Base-by-base conservation (phyloP, 2,888 invertebrate genomes). In the Mycalesis mineus region DNA sequence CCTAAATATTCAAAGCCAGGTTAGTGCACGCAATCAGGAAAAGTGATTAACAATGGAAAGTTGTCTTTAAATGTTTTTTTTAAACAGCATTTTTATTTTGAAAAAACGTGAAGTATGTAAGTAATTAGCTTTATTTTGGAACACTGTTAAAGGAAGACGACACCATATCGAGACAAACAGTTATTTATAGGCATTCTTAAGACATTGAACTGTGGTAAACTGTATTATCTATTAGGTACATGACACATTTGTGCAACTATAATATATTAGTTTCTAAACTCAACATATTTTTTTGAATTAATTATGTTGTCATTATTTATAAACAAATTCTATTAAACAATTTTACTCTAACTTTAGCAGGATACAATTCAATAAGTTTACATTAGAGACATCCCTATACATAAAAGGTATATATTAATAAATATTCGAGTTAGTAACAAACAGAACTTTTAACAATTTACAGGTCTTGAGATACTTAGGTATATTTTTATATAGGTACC, bases 21-120 rank as follows among this genome's bases (percentile, higher is more conserved):
- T 78, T 80, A 82, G 84, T 84, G 83, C 82, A 82, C 80, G 78
- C 82, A 80, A 78, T 83, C 78, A 79, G 80, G 74, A 80, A 78
- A 83, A 72, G 86, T 87, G 86, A 84, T 61, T 77, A 81, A 80
- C 78, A 80, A 69, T 69, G 72, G 78, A 81, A 81, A 82, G 80
- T 79, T 69, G 75, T 73, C 58, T 68, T 65, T 71, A 67, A 71
- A 68, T 68, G 72, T 74, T 75, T 54, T 22, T 22, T 22, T 55
- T 40, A 55, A 45, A 58, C 39, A 55, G 29, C 50, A 41, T 48
- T 55, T 9, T 36, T 36, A 36, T 50, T 51, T 52, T 56, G 40
- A 15, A 28, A 36, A 54, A 17, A 28, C 39, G 31, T 33, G 33
- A 42, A 13, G 9, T 41, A 49, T 1, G 7, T 13, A 45, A 8